Evolutionary conservation across 2,113 vertebrate species (phyloP), one percentile per base, ranked within the genome.

Genomic region (Limnothrissa miodon): DNA sequence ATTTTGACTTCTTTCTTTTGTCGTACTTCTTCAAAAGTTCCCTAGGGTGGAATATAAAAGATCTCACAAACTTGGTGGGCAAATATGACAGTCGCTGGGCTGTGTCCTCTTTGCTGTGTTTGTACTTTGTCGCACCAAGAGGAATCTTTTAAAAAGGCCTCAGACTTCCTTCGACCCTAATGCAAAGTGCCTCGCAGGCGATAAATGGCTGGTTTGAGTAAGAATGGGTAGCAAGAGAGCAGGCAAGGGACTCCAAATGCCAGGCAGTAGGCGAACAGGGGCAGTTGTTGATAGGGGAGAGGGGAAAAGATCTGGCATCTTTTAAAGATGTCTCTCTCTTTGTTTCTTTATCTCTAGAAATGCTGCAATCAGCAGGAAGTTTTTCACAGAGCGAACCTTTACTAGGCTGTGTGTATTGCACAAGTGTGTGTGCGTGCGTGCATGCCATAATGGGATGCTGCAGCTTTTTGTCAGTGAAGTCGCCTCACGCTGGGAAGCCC

Each of bases 291-390:
- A 23, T 56, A 21, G 51, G 0, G 7, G 51, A 56, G 19, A 48
- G 15, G 48, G 21, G 17, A 53, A 19, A 53, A 53, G 9, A 56
- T 19, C 19, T 56, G 51, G 21, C 51, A 56, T 19, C 21, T 15
- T 51, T 51, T 78, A 44, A 44, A 53, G 42, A n/a, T n/a, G n/a
- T 46, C 45, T 80, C 9, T 83, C 23, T 78, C 25, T 82, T 0
- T 82, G 21, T 62, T 4, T 36, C 80, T 81, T 33, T 81, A 25
- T 84, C 59, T 66, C 21, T 59, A 59, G 4, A 66, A 66, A 66
- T 66, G 59, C 59, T 66, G 29, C 59, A 11, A 2, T 29, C 25
- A 66, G 59, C 59, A 66, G 25, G 1, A 66, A 66, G 59, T 33
- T 10, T 25, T 66, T 66, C 13, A 56, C 51, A 23, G 19, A 23